phyloP scores from a whole-genome alignment of 92 coral and sea anemone genomes.

The Palythoa caribaeorum region DNA sequence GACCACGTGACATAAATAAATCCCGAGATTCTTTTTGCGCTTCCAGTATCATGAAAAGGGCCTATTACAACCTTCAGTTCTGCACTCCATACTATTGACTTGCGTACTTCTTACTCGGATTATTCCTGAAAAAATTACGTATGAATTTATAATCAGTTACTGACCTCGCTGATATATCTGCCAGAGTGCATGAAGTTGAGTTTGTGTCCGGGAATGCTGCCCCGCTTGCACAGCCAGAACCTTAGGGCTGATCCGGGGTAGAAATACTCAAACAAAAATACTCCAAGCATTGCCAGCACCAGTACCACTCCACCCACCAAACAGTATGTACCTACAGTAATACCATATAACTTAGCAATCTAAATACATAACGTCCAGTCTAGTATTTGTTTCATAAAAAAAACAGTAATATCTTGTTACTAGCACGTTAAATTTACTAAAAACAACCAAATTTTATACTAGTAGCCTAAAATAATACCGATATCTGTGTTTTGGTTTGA shows the following conservation, averaged over 20 bases:
- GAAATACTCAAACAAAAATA: conserved; percentile 25
- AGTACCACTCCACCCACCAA: conserved; percentile 28
- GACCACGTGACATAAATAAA: no score
- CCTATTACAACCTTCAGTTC: no score
- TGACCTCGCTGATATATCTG: background rate
- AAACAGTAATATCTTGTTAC: background rate
- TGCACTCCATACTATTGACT: no score
- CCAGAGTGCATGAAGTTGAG: background rate
- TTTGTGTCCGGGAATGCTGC: conserved; percentile 71
- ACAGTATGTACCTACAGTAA: conserved; percentile 19
- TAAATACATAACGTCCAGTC: background rate
- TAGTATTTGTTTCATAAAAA: background rate
- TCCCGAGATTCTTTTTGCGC: no score
- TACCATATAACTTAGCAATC: background rate
- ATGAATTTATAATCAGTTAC: background rate
- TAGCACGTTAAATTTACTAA: no score
- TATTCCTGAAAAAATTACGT: background rate
- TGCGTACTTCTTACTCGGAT: no score
- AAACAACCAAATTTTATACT: no score
- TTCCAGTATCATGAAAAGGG: no score
- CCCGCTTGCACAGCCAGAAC: conserved; percentile 75
- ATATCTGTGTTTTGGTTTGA: no score
- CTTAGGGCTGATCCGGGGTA: conserved; percentile 81
- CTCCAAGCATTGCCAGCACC: conserved; percentile 17
- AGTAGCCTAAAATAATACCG: no score